A percentile compares a stretch with the other conserved stretches of the same genome.
phyloP scores from a whole-genome alignment of 2,888 invertebrate genomes.

The Asteroscopus sphinx region DNA sequence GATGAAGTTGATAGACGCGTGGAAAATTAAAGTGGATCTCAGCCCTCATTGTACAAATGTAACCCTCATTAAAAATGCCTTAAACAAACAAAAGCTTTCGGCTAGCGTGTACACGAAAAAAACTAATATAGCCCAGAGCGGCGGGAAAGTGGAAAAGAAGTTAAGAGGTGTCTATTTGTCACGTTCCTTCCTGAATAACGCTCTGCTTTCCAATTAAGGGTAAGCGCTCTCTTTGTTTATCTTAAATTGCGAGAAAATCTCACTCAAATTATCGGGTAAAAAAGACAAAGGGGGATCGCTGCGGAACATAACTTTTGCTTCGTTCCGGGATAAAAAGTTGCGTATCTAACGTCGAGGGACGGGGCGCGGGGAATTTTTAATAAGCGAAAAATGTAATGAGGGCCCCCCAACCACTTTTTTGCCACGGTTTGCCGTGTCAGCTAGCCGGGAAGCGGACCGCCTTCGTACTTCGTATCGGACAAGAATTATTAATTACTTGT shows the following conservation, averaged over 20 bases:
- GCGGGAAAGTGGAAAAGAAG: slow-evolving; percentile 88
- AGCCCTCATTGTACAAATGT: slow-evolving; percentile 58
- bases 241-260: slow-evolving; percentile 90
- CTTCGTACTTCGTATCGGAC: slow-evolving; percentile 66
- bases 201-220: slow-evolving; percentile 90
- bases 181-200: slow-evolving; percentile 89
- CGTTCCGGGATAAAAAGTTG: slow-evolving; percentile 85
- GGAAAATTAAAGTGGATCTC: slow-evolving; percentile 57
- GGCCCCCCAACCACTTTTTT: slow-evolving; percentile 76
- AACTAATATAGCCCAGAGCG: slow-evolving; percentile 85
- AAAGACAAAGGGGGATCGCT: slow-evolving; percentile 85
- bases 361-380: slow-evolving; percentile 88
- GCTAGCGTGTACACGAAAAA: slow-evolving; percentile 82
- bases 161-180: slow-evolving; percentile 90
- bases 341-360: slow-evolving; percentile 81
- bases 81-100: slow-evolving; percentile 85
- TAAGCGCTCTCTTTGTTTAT: slow-evolving; percentile 90
- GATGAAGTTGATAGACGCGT: slow-evolving; percentile 45
- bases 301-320: slow-evolving; percentile 86
- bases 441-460: slow-evolving; percentile 67
- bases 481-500: slow-evolving; percentile 66
- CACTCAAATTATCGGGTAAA: slow-evolving; percentile 89
- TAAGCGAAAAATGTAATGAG: slow-evolving; percentile 90
- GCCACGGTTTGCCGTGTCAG: slow-evolving; percentile 79
- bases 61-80: slow-evolving; percentile 82